Base-by-base conservation (phyloP, 2,797 vertebrate genomes). In the Gymnopithys bicolor region DNA sequence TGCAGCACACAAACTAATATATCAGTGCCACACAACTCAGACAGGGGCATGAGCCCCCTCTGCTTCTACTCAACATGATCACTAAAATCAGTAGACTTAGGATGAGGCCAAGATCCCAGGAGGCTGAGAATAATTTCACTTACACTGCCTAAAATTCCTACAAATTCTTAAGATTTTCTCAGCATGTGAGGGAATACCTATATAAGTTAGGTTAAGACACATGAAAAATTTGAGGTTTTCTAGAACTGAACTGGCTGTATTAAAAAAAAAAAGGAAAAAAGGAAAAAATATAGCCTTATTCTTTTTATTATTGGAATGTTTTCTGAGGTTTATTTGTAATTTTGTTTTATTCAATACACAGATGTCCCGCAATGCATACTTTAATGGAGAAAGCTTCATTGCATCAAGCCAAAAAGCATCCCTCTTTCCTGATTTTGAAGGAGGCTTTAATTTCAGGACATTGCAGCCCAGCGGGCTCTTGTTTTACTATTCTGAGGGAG, bases 341-440 rank as follows among this genome's bases (percentile, higher is more conserved):
- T 88, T 86, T 88, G 8, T 83, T 92, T 93, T 45, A 32, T 76
- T 96, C 95, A 64, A 73, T 69, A 89, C 33, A 76, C 97, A 99
- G 99, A 98, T 99, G 98, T 99, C 99, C 68, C 99, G 98, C 25
- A 98, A 98, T 96, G 99, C 98, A 3, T 99, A 99, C 97, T 99
- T 99, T 97, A 98, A 94, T 71, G 99, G 99, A 33, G 97, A 98
- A 43, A 98, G 99, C 94, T 99, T 98, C 96, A 98, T 99, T 93
- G 97, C 98, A 73, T 99, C 99, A 69, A 98, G 97, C 59, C 99
- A 98, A 63, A 99, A 98, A 98, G 97, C 98, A 55, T 98, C 98
- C 25, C 98, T 98, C 41, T 99, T 99, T 39, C 96, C 98, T 86
- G 98, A 95, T 46, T 99, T 99, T 62, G 99, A 99, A 97, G 99